These are phyloP conservation scores for Parnassius smintheus DNA, from an alignment of 2,888 invertebrate genomes.

Conservation along the genomic window DNA sequence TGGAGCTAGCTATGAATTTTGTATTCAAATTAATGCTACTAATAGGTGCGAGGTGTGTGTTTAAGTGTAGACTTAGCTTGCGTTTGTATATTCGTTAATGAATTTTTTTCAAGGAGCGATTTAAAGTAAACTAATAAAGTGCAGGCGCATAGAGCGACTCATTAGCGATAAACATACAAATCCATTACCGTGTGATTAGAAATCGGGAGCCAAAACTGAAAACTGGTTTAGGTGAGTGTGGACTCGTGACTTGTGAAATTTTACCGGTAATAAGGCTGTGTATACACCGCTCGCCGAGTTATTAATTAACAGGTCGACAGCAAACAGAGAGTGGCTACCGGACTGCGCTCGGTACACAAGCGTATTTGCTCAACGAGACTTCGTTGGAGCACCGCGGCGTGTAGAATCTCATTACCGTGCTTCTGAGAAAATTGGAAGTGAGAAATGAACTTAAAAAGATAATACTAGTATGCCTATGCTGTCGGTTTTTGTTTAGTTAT, in stretches of 20 bases:
- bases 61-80: constrained; percentile 52
- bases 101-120: constrained; percentile 41
- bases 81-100: constrained; percentile 59
- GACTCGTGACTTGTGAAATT: constrained; percentile 80
- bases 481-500: constrained; percentile 47
- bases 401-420: constrained; percentile 74
- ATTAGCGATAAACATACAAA: constrained; percentile 40
- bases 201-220: constrained; percentile 56
- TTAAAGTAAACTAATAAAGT: constrained; percentile 25
- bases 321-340: constrained; percentile 77
- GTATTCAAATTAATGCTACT: constrained; percentile 77
- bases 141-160: constrained; percentile 30
- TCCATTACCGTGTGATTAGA: constrained; percentile 67
- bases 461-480: constrained; percentile 51
- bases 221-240: constrained; percentile 65
- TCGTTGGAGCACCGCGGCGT: constrained; percentile 64
- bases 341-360: constrained; percentile 73
- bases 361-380: constrained; percentile 65
- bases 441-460: constrained; percentile 74
- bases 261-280: constrained; percentile 80
- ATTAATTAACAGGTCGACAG: constrained; percentile 81
- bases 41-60: constrained; percentile 67
- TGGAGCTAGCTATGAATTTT: constrained; percentile 74
- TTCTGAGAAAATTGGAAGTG: constrained; percentile 77
- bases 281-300: constrained; percentile 75